A percentile compares a stretch with the other conserved stretches of the same genome.
Conservation (phyloP, 2,888 invertebrate species). For the Eudemis profundana region DNA sequence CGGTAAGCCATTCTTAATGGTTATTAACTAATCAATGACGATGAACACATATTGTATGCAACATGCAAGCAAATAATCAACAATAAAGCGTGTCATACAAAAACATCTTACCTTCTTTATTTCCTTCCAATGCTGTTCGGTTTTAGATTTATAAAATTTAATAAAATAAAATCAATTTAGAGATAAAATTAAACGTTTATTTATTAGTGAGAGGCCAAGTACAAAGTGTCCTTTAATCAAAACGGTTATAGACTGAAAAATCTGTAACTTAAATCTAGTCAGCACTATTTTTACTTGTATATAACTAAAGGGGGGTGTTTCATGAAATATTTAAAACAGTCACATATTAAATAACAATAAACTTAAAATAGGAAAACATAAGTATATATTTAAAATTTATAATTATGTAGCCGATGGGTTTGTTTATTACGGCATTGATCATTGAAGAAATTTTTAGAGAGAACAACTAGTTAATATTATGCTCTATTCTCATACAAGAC, state of each 20-base stretch:
- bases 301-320: slow-evolving; percentile 14
- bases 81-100: slow-evolving; percentile 45
- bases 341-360: slow-evolving; percentile 40
- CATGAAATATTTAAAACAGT: slow-evolving; percentile 28
- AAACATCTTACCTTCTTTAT: slow-evolving; percentile 31
- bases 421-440: neutral
- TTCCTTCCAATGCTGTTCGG: slow-evolving; percentile 36
- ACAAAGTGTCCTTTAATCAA: slow-evolving; percentile 60
- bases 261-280: slow-evolving; percentile 57
- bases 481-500: slow-evolving; percentile 49
- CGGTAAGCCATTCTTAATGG: neutral
- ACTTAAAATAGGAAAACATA: slow-evolving; percentile 46
- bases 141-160: slow-evolving; percentile 34
- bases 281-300: slow-evolving; percentile 5
- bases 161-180: slow-evolving; percentile 54
- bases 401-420: slow-evolving; percentile 7
- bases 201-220: slow-evolving; percentile 74
- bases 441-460: neutral
- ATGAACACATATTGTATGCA: slow-evolving; percentile 39
- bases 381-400: slow-evolving; percentile 17
- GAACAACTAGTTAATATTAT: slow-evolving; percentile 37
- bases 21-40: slow-evolving; percentile 4
- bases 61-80: slow-evolving; percentile 50
- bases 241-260: slow-evolving; percentile 54
- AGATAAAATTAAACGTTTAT: slow-evolving; percentile 55